Evolutionary conservation across 2,888 invertebrate genomes (phyloP).

Genomic region (Eupelmus urozonus): DNA sequence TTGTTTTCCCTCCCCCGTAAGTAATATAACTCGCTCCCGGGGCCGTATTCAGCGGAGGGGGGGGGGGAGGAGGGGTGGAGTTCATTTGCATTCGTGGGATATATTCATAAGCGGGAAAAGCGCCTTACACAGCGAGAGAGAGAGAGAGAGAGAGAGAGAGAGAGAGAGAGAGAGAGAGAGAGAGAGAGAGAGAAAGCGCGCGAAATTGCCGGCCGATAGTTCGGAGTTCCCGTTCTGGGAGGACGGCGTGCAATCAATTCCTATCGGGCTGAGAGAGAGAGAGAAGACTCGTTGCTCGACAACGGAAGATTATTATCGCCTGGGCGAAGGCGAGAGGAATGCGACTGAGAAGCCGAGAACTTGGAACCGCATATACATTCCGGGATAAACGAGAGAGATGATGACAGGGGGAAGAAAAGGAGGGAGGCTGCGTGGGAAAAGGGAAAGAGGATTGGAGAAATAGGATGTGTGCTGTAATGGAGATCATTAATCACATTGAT

Average conservation of each 20-base stretch:
- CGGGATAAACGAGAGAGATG: background rate
- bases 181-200: too few relatives aligned
- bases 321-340: background rate
- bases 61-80: slow-evolving; percentile 1
- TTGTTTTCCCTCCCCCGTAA: slow-evolving; percentile 33
- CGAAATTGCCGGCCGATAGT: slow-evolving; percentile 33
- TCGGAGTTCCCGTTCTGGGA: slow-evolving; percentile 18
- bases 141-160: too few relatives aligned
- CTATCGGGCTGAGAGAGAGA: slow-evolving; percentile 62
- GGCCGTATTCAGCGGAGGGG: slow-evolving; percentile 2
- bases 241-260: slow-evolving; percentile 64
- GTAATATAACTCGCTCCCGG: slow-evolving; percentile 40
- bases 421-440: background rate
- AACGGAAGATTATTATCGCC: slow-evolving; percentile 65
- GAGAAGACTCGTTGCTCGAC: slow-evolving; percentile 18
- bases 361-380: slow-evolving; percentile 17
- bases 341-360: background rate
- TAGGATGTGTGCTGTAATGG: background rate
- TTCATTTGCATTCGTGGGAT: slow-evolving; percentile 46
- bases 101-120: slow-evolving; percentile 37
- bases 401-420: background rate
- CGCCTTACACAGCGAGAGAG: too few relatives aligned
- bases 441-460: too few relatives aligned
- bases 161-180: too few relatives aligned
- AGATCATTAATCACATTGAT: background rate